Evolutionary conservation across 2,888 invertebrate species (phyloP).

Genomic region (Lamellibrachia columna): DNA sequence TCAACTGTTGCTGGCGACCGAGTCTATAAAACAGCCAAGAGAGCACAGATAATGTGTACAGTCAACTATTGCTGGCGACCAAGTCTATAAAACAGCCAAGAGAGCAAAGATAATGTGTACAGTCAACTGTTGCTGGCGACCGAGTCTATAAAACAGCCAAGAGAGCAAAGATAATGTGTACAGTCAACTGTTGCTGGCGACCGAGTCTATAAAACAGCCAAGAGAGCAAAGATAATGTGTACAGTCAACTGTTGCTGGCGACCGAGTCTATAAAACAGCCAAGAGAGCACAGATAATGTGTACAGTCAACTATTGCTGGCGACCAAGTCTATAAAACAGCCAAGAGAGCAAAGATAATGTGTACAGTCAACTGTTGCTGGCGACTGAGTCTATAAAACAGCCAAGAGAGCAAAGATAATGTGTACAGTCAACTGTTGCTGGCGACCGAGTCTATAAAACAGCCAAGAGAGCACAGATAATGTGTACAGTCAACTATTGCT

Average conservation of each 20-base stretch:
- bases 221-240: background rate
- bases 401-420: background rate
- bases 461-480: background rate
- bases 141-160: slow-evolving; percentile 2
- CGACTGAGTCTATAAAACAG: background rate
- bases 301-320: background rate
- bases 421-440: background rate
- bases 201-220: background rate
- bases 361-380: background rate
- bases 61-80: background rate
- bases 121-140: background rate
- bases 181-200: background rate
- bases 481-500: background rate
- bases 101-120: background rate
- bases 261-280: background rate
- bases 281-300: background rate
- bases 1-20: background rate
- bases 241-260: background rate
- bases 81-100: background rate
- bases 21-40: slow-evolving; percentile 10
- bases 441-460: background rate
- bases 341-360: background rate
- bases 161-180: background rate
- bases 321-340: background rate
- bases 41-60: background rate